Percentiles rank a stretch among this genome's conserved stretches.
These are phyloP conservation scores for Xiphophorus hellerii DNA, from an alignment of 2,113 vertebrate genomes.

Conservation along the genomic window DNA sequence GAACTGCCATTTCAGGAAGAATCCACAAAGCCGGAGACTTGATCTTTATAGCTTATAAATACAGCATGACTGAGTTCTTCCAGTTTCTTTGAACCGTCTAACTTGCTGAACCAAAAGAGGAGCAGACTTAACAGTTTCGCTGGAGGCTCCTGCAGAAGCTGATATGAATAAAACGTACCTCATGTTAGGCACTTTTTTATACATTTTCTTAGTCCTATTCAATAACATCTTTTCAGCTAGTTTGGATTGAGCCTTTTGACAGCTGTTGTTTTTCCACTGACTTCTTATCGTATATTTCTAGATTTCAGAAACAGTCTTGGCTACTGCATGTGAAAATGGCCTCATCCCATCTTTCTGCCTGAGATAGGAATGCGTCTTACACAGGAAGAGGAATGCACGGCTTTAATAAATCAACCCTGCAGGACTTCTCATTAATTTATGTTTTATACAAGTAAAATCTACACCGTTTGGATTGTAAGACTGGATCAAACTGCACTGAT, in stretches of 20 bases:
- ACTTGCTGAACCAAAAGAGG: not conserved
- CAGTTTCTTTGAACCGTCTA: not conserved
- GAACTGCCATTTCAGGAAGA: not conserved
- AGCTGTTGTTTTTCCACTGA: not conserved
- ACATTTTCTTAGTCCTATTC: not conserved
- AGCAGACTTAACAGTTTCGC: too few relatives aligned
- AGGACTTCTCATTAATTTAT: not conserved
- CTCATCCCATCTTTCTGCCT: conserved; percentile 63
- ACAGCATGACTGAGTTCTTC: not conserved
- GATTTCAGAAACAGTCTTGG: conserved; percentile 47
- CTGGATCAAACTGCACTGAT: not conserved
- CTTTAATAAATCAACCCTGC: not conserved
- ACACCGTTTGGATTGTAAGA: not conserved
- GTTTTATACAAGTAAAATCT: not conserved
- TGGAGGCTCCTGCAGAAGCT: not conserved
- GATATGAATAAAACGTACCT: not conserved
- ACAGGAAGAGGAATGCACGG: not conserved
- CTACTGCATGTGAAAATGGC: conserved; percentile 39
- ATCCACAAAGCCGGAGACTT: not conserved
- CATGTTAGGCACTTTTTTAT: not conserved
- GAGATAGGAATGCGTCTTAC: conserved; percentile 42
- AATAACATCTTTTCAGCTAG: not conserved
- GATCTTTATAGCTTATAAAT: not conserved
- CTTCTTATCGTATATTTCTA: conserved; percentile 23
- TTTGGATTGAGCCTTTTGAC: not conserved